A percentile compares a stretch with the other conserved stretches of the same genome.
These are phyloP conservation scores for Callyntrura sp. DNA, from an alignment of 2,888 invertebrate genomes.

Conservation along the genomic window DNA sequence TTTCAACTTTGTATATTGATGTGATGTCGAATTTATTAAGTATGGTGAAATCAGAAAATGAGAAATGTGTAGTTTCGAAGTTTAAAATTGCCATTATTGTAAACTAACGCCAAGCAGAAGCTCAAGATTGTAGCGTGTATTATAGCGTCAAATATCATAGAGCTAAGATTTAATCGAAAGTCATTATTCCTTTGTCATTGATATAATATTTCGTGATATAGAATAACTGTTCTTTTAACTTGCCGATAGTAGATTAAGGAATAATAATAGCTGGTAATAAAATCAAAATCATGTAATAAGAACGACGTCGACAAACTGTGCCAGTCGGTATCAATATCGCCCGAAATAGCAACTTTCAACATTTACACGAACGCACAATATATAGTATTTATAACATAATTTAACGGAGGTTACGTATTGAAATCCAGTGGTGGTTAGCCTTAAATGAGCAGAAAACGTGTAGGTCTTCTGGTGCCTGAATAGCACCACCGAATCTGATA, in stretches of 20 bases:
- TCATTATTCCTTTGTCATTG: not conserved
- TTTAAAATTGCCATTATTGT: not conserved
- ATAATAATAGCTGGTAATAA: not conserved
- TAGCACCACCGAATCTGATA: not conserved
- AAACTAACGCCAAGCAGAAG: slow-evolving; percentile 47
- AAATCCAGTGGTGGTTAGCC: not conserved
- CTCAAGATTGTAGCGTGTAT: slow-evolving; percentile 7
- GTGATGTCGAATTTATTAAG: too few species aligned
- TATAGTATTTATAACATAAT: slow-evolving; percentile 11
- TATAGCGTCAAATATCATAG: too few species aligned
- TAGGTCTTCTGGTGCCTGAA: not conserved
- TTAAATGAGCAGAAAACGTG: slow-evolving; percentile 40
- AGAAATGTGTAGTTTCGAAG: not conserved
- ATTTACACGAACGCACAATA: slow-evolving; percentile 45
- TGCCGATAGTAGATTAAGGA: too few species aligned
- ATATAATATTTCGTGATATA: not conserved
- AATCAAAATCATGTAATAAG: slow-evolving; percentile 18
- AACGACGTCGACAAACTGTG: not conserved
- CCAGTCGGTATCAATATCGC: slow-evolving; percentile 30
- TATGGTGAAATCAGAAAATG: not conserved
- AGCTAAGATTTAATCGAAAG: not conserved
- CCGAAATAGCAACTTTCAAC: slow-evolving; percentile 2
- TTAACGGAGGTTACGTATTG: not conserved
- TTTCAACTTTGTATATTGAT: too few species aligned
- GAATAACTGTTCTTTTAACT: not conserved